phyloP scores from a whole-genome alignment of 2,113 vertebrate species.

The Litocranius walleri region DNA sequence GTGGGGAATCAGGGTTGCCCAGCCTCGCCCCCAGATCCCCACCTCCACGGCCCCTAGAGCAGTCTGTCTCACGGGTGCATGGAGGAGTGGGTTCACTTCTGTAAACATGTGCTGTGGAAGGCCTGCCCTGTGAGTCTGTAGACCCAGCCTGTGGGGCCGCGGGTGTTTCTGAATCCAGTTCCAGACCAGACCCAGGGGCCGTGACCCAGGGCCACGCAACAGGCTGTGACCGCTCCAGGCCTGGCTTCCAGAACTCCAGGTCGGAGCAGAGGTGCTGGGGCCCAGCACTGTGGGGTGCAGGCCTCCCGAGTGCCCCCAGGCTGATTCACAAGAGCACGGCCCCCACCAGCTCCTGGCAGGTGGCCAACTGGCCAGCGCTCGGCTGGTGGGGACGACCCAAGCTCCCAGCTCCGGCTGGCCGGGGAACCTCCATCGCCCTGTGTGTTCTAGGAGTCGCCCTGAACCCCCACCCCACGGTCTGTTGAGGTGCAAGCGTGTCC shows the following conservation, averaged over 20 bases:
- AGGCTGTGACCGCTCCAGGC: not conserved
- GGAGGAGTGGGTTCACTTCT: not conserved
- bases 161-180: not conserved
- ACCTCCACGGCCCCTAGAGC: not conserved
- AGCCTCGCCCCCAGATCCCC: not conserved
- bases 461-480: not conserved
- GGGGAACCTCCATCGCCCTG: too few relatives aligned
- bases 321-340: fast-evolving
- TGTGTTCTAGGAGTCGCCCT: not conserved
- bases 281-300: not conserved
- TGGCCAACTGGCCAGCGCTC: fast-evolving
- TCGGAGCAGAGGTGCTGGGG: not conserved
- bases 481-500: fast-evolving
- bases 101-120: not conserved
- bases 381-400: not conserved
- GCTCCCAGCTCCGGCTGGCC: too few relatives aligned
- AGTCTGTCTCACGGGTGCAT: not conserved
- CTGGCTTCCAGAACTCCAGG: not conserved
- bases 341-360: too few relatives aligned
- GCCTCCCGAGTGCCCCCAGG: fast-evolving
- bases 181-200: not conserved
- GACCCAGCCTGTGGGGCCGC: not conserved
- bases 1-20: not conserved
- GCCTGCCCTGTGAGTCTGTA: not conserved
- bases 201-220: not conserved